These are phyloP conservation scores for Drosophila truncata DNA, from an alignment of 1,140 invertebrate species.

Conservation along the genomic window DNA sequence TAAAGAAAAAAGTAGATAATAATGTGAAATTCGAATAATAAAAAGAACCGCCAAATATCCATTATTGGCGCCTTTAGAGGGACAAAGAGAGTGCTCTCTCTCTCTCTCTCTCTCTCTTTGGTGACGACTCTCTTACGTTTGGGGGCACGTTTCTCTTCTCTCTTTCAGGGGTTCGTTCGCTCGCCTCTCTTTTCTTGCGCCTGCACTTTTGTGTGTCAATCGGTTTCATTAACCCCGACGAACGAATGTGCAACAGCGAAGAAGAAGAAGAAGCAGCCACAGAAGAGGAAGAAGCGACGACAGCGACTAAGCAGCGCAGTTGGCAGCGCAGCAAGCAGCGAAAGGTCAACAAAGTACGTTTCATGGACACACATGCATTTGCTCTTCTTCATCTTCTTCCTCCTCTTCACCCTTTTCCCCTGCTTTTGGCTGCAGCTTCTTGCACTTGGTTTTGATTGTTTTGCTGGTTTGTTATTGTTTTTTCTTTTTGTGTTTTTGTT, in stretches of 20 bases:
- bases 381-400: slow-evolving; percentile 4
- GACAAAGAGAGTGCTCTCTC: no score
- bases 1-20: not conserved
- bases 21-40: accelerated
- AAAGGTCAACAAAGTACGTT: slow-evolving; percentile 77
- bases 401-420: slow-evolving; percentile 2
- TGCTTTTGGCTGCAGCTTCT: not conserved
- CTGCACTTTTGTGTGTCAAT: slow-evolving; percentile 84
- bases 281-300: slow-evolving; percentile 5
- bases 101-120: not conserved
- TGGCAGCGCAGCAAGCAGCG: slow-evolving; percentile 33
- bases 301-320: not conserved
- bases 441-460: slow-evolving; percentile 14
- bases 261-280: slow-evolving; percentile 3
- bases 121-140: not conserved
- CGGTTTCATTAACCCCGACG: slow-evolving; percentile 85
- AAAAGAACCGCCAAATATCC: not conserved
- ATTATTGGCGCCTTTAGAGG: no score
- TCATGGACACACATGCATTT: slow-evolving; percentile 49
- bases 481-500: slow-evolving; percentile 2
- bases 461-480: slow-evolving; percentile 23
- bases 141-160: slow-evolving; percentile 7
- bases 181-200: slow-evolving; percentile 23
- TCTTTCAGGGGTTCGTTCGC: slow-evolving; percentile 10
- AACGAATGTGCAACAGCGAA: slow-evolving; percentile 42